Conservation (phyloP, 2,888 invertebrate species). For the Sisyra nigra region DNA sequence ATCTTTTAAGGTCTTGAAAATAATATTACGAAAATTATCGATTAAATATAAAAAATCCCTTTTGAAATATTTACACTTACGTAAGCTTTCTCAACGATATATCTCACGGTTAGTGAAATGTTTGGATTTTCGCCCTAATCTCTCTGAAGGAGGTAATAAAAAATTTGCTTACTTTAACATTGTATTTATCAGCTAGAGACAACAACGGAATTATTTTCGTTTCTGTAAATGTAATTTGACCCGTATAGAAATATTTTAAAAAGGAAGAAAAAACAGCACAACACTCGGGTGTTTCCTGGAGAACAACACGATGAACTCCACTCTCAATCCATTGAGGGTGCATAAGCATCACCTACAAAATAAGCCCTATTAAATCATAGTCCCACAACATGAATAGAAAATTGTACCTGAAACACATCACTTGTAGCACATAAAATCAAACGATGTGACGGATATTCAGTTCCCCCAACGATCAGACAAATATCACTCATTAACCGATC, state of each 20-base stretch:
- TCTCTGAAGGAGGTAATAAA: background rate
- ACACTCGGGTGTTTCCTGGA: slow-evolving; percentile 77
- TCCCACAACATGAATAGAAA: background rate
- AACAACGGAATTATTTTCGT: slow-evolving; percentile 74
- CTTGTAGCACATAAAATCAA: slow-evolving; percentile 86
- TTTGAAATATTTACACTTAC: no score
- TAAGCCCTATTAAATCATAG: slow-evolving; percentile 2
- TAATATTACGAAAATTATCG: no score
- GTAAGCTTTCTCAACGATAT: no score
- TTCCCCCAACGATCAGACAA: slow-evolving; percentile 63
- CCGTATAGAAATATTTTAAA: slow-evolving; percentile 76
- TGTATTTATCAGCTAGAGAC: slow-evolving; percentile 86
- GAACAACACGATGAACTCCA: slow-evolving; percentile 62
- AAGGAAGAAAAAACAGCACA: slow-evolving; percentile 76
- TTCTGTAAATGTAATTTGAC: slow-evolving; percentile 72
- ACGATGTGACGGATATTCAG: slow-evolving; percentile 74
- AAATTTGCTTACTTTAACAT: slow-evolving; percentile 51
- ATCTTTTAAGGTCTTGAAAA: no score
- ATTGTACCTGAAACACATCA: slow-evolving; percentile 77
- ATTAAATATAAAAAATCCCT: no score
- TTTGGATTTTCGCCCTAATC: no score
- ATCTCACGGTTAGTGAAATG: no score
- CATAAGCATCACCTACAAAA: slow-evolving; percentile 78
- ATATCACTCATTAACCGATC: slow-evolving; percentile 84
- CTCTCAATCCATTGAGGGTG: slow-evolving; percentile 88